Conservation (phyloP, 2,113 vertebrate species). For the Motacilla tschutschensis region DNA sequence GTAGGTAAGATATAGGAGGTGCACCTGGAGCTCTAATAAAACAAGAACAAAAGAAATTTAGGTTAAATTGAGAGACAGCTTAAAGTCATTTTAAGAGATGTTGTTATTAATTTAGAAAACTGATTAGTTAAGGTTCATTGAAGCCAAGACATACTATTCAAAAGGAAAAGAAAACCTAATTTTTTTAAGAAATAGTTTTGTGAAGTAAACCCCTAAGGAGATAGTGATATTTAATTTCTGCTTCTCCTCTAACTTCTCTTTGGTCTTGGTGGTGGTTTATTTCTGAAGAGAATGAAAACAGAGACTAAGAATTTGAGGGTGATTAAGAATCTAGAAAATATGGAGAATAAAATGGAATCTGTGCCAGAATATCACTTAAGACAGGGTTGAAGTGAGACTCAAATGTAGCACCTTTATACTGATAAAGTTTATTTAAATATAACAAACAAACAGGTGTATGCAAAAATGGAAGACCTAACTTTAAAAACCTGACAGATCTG, state of each 20-base stretch:
- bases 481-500: not conserved
- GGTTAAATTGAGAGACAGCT: not conserved
- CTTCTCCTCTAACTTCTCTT: not conserved
- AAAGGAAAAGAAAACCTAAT: not conserved
- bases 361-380: not conserved
- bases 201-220: not conserved
- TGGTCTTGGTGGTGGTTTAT: not conserved
- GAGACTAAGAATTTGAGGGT: not conserved
- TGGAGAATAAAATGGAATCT: not conserved
- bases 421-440: not conserved
- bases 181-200: not conserved
- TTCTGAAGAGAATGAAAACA: not conserved
- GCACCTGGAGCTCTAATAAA: not conserved
- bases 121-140: not conserved
- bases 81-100: not conserved
- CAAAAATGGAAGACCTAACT: not conserved
- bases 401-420: not conserved
- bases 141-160: not conserved
- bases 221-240: not conserved
- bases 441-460: not conserved
- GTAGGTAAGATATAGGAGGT: not conserved
- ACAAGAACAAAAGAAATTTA: not conserved
- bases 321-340: not conserved
- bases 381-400: not conserved
- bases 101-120: not conserved